A percentile compares a stretch with the other conserved stretches of the same genome.
Conservation (phyloP, 2,888 invertebrate genomes). For the Hypselothyrea guttata region DNA sequence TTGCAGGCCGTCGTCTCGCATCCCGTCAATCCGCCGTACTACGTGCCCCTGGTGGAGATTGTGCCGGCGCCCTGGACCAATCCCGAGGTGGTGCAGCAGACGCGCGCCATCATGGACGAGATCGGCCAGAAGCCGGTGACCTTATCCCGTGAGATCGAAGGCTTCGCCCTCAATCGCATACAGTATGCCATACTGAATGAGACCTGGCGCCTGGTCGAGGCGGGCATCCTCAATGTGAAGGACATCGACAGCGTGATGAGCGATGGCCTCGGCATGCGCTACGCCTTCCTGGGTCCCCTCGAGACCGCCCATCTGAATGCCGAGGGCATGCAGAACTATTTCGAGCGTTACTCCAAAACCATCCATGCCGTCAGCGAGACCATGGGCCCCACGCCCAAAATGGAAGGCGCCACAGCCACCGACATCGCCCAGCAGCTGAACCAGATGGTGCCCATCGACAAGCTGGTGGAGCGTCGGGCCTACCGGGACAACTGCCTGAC, state of each 20-base stretch:
- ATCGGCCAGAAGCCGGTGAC: slow-evolving; percentile 96
- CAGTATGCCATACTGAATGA: slow-evolving; percentile 97
- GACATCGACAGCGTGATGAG: slow-evolving; percentile 97
- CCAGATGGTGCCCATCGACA: slow-evolving; percentile 88
- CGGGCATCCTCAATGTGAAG: slow-evolving; percentile 91
- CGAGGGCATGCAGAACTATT: slow-evolving; percentile 88
- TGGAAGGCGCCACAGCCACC: slow-evolving; percentile 87
- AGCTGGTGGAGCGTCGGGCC: slow-evolving; percentile 87
- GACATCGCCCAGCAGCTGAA: slow-evolving; percentile 89
- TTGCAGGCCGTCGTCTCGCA: slow-evolving; percentile 87
- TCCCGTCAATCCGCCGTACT: slow-evolving; percentile 98
- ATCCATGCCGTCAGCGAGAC: slow-evolving; percentile 87
- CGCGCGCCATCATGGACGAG: slow-evolving; percentile 90
- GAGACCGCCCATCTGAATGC: slow-evolving; percentile 98
- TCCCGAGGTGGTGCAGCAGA: slow-evolving; percentile 88
- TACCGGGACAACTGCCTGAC: slow-evolving; percentile 94
- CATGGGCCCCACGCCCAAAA: slow-evolving; percentile 89
- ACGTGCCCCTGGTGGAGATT: slow-evolving; percentile 96
- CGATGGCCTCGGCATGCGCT: slow-evolving; percentile 96
- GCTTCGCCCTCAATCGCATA: slow-evolving; percentile 96
- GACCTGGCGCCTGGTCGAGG: slow-evolving; percentile 93
- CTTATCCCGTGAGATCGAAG: slow-evolving; percentile 92
- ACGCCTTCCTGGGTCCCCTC: slow-evolving; percentile 96
- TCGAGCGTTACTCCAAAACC: slow-evolving; percentile 85
- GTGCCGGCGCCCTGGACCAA: slow-evolving; percentile 97